A percentile compares a stretch with the other conserved stretches of the same genome.
Conservation (phyloP, 2,113 vertebrate genomes). For the Heloderma charlesbogerti region DNA sequence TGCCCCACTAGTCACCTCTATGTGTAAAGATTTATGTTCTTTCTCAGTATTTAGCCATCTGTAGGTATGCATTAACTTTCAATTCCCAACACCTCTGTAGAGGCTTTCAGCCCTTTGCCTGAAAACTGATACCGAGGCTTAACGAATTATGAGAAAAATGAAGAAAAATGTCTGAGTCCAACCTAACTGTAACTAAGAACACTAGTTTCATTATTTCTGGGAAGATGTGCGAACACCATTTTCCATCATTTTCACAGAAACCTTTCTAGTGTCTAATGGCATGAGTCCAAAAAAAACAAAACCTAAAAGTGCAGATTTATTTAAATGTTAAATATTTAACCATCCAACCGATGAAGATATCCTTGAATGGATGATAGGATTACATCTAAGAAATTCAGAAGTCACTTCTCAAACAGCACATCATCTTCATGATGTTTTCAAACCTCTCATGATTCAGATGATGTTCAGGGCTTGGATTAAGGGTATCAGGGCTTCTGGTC, state of each 20-base stretch:
- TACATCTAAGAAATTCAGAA: neutral
- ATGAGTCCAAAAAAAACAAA: neutral
- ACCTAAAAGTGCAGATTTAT: neutral
- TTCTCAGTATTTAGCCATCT: neutral
- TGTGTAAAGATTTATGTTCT: neutral
- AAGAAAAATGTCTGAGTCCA: neutral
- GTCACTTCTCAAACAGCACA: neutral
- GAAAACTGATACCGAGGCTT: conserved; percentile 8
- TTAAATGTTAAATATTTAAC: neutral
- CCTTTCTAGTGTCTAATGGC: neutral
- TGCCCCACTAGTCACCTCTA: neutral
- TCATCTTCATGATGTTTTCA: neutral
- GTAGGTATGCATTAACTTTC: neutral
- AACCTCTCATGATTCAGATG: neutral
- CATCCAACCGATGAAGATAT: neutral
- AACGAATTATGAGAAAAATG: conserved; percentile 10
- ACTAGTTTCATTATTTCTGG: conserved; percentile 22
- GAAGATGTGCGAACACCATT: neutral
- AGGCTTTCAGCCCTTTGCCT: neutral
- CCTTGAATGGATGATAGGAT: neutral
- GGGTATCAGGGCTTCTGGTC: neutral
- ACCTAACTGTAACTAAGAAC: conserved; percentile 30
- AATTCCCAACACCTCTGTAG: neutral
- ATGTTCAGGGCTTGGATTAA: neutral
- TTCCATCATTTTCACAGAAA: neutral